Evolutionary conservation across 53 echinoderm and acorn worm genomes (phyloP), one percentile per base, ranked within the genome.

Genomic region (Pentamera pediparva): DNA sequence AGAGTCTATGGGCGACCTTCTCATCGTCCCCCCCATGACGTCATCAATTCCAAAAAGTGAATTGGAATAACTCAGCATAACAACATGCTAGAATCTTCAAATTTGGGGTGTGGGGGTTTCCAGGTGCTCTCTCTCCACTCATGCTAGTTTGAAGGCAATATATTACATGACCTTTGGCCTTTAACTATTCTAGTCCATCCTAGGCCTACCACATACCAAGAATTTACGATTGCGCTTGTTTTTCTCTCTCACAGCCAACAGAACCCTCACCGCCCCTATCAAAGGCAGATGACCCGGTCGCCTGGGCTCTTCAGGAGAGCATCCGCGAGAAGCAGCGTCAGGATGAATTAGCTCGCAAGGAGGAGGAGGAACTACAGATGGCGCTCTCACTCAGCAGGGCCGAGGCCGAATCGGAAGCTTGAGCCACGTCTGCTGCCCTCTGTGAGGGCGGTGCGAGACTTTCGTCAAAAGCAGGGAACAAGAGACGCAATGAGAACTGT

Each of bases 301-400:
- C 82, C 28, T 90, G 90, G 90, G 90, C 90, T 4, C 73, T 82
- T 25, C 63, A 82, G 40, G 86, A 90, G 56, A 86, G 86, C 27
- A 78, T 86, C 73, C 74, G 77, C 30, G 81, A 80, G 56, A 78
- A 79, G 39, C 72, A 78, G 49, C 56, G 79, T 39, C 81, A 74
- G 35, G 55, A 85, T 30, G 21, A 78, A 47, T 76, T 83, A 24
- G 86, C 82, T 35, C 40, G 37, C 31, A 75, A 90, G 61, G 86
- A 90, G 36, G 82, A 85, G 52, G 61, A 82, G 15, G 90, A 90
- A 26, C 61, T 86, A 29, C 65, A 90, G 61, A 86, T 32, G 56
- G 90, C 90, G 59, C 55, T 90, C 26, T 82, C 83, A 40, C 69
- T 90, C 20, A 90, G 90, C 65, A 74, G 75, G 36, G 77, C 62